Conservation (phyloP, 2,888 invertebrate genomes). For the Hirtodrosophila duncani region DNA sequence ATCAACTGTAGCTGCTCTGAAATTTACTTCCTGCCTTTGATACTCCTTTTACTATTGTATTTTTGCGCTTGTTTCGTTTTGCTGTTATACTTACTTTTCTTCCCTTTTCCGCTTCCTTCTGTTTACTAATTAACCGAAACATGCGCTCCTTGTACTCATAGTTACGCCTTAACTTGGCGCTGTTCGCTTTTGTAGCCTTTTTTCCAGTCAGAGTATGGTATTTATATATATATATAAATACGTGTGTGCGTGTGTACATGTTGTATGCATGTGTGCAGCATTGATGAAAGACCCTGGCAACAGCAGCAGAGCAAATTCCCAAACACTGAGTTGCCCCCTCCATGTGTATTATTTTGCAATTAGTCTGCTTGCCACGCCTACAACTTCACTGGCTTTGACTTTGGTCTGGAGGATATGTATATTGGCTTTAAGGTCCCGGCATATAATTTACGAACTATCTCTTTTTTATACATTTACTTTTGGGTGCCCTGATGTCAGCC, state of each 20-base stretch:
- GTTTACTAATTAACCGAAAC: conserved; percentile 71
- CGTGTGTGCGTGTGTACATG: conserved; percentile 4
- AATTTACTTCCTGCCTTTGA: conserved; percentile 6
- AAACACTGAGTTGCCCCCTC: conserved; percentile 11
- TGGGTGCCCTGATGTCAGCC: conserved; percentile 6
- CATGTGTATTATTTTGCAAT: conserved; percentile 68
- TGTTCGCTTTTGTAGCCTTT: conserved; percentile 31
- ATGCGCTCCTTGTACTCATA: conserved; percentile 63
- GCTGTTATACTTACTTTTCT: conserved; percentile 4
- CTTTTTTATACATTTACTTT: conserved; percentile 3
- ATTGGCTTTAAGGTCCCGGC: conserved; percentile 31
- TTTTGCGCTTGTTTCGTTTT: conserved; percentile 43
- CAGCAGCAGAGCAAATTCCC: not conserved
- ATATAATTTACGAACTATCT: not conserved
- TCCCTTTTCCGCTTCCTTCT: conserved; percentile 24
- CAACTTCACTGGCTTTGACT: conserved; percentile 14
- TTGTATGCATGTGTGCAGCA: conserved; percentile 37
- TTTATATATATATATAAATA: conserved; percentile 8
- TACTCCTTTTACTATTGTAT: conserved; percentile 40
- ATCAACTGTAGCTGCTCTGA: not conserved
- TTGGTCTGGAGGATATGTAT: not conserved
- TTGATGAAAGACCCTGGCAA: conserved; percentile 58
- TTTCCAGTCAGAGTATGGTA: conserved; percentile 8
- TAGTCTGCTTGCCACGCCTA: conserved; percentile 46
- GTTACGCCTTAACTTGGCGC: conserved; percentile 55